Evolutionary conservation across 2,113 vertebrate genomes (phyloP).

Genomic region (Lepus timidus): DNA sequence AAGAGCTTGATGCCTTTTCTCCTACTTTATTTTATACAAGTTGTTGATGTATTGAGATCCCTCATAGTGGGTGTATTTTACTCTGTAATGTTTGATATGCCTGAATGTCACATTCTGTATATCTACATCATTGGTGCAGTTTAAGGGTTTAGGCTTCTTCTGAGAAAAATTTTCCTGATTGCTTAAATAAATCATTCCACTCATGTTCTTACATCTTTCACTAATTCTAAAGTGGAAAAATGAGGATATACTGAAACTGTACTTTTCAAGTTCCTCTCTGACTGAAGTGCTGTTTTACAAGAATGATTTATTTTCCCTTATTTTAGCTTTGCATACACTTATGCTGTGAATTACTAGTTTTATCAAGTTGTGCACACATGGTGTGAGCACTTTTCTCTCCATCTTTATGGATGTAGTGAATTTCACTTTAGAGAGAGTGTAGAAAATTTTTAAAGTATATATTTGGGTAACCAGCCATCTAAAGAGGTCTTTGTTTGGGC

Average conservation of each 20-base stretch:
- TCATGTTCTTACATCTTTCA: not conserved
- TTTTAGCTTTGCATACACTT: not conserved
- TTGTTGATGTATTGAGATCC: not conserved
- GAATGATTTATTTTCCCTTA: not conserved
- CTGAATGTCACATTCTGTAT: not conserved
- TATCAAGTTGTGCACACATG: not conserved
- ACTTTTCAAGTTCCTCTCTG: not conserved
- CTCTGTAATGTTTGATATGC: not conserved
- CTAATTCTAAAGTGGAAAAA: not conserved
- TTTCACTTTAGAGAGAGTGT: not conserved
- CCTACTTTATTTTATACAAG: not conserved
- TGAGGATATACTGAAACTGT: not conserved
- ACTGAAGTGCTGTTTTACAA: not conserved
- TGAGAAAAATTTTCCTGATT: not conserved
- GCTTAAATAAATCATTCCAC: not conserved
- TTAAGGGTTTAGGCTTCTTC: not conserved
- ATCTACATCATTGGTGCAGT: not conserved
- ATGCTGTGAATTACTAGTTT: not conserved
- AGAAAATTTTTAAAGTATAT: not conserved
- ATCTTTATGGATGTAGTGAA: not conserved
- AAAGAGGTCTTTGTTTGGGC: not conserved
- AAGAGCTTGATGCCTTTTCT: not conserved
- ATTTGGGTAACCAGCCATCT: not conserved
- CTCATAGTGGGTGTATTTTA: not conserved
- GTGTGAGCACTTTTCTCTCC: not conserved